Evolutionary conservation across 2,888 invertebrate genomes (phyloP), one percentile per base, ranked within the genome.

Genomic region (Drosophila falleni): DNA sequence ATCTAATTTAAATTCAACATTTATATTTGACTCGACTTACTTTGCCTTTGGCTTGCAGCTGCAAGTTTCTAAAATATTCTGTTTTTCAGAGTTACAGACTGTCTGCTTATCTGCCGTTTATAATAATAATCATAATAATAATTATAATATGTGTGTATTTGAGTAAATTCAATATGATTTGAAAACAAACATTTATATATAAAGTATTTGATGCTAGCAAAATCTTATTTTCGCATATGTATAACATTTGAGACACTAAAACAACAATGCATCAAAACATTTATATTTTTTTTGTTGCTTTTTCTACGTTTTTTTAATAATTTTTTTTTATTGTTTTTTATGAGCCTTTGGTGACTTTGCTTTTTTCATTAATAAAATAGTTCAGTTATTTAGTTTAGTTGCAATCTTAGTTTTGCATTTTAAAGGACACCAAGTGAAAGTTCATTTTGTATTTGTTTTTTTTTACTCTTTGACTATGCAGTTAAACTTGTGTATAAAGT

Each of bases 401-500:
- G 81, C 87, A 83, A 70, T 65, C 50, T 31, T 11, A 39, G 68
- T 60, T 56, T 78, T 60, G 75, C 85, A 33, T 19, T 69, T 74
- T 65, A 80, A 89, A 89, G 89, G 89, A 86, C 89, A 89, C 89
- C 89, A 56, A 87, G 89, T 87, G 85, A 87, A 63, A 82, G 66
- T 71, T 78, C 6, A 54, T 41, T 16, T 49, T 33, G 5, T 29
- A 42, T 19, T 11, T 26, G 26, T 31, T 55, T n/a, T 11, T 54
- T 61, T 63, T 44, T 55, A 35, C 60, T 55, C 78, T 89, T 87
- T 84, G 89, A 89, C 87, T 89, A 89, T 87, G 87, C 84, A 89
- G 49, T 85, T 62, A 67, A 53, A 54, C 58, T 55, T 61, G 72
- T 85, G 74, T 85, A 77, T 67, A 87, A 54, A 68, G 69, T 72